These are phyloP conservation scores for Gymnocheta viridis DNA, from an alignment of 2,888 invertebrate genomes.

Conservation along the genomic window DNA sequence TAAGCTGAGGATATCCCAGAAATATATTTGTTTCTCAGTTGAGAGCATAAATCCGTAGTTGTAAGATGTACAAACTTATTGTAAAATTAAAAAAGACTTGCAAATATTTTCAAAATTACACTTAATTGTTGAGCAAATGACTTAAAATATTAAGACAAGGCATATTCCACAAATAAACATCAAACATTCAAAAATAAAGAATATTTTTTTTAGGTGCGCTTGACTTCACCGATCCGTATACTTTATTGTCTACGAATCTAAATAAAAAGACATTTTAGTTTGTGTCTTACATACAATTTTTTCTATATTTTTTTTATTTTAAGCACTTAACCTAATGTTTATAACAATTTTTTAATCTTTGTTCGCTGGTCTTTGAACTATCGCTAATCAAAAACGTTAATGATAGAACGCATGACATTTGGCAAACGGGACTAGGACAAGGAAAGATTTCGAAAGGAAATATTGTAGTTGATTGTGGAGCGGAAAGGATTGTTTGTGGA, in stretches of 20 bases:
- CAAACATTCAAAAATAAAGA: too few relatives aligned
- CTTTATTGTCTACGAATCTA: not conserved
- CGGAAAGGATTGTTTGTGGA: not conserved
- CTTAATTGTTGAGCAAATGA: too few relatives aligned
- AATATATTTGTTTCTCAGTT: too few relatives aligned
- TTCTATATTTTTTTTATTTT: conserved; percentile 62
- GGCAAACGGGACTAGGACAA: conserved; percentile 67
- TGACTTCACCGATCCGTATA: too few relatives aligned
- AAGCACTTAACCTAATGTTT: conserved; percentile 68
- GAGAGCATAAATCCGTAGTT: too few relatives aligned
- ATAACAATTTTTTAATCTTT: conserved; percentile 60
- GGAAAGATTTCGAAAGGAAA: conserved; percentile 37
- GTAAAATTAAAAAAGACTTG: too few relatives aligned
- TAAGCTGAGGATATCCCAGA: too few relatives aligned
- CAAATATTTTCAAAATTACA: too few relatives aligned
- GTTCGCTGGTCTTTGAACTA: conserved; percentile 15
- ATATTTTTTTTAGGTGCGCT: too few relatives aligned
- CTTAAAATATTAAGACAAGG: too few relatives aligned
- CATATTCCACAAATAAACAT: too few relatives aligned
- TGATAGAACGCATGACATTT: conserved; percentile 36
- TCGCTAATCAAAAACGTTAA: conserved; percentile 64
- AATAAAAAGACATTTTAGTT: not conserved
- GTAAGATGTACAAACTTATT: too few relatives aligned
- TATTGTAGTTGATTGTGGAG: conserved; percentile 1
- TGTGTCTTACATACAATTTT: conserved; percentile 6